Percentiles rank a stretch among this genome's conserved stretches.
phyloP scores from a whole-genome alignment of 1,140 invertebrate species.

The Vanessa atalanta region DNA sequence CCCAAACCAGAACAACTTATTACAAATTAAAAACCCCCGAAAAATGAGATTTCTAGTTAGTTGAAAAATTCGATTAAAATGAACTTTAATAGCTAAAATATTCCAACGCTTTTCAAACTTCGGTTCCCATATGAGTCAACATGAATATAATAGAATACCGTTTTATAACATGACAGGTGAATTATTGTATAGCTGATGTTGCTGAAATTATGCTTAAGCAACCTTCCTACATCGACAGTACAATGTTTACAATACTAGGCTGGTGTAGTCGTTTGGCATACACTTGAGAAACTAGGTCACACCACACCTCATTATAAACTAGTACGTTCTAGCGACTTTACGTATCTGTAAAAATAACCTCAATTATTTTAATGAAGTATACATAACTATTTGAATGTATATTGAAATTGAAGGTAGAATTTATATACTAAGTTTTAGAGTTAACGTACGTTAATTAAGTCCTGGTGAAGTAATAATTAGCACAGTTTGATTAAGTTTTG shows the following conservation, averaged over 20 bases:
- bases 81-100: neutral
- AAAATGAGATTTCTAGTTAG: too few species aligned
- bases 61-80: too few species aligned
- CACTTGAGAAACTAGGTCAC: constrained; percentile 5
- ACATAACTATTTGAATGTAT: too few species aligned
- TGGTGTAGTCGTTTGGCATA: constrained; percentile 5
- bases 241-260: constrained; percentile 10
- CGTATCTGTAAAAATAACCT: neutral
- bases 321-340: neutral
- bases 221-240: constrained; percentile 5
- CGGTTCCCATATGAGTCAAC: neutral
- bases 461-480: too few species aligned
- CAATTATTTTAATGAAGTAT: too few species aligned
- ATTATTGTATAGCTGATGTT: constrained; percentile 1
- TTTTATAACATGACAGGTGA: constrained; percentile 2
- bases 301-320: neutral
- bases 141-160: constrained; percentile 7
- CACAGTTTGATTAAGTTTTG: too few species aligned
- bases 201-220: constrained; percentile 5
- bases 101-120: neutral
- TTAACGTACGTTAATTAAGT: too few species aligned
- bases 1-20: too few species aligned
- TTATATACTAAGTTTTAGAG: too few species aligned
- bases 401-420: too few species aligned
- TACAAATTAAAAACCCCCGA: too few species aligned